Conservation (phyloP, 2,797 vertebrate species). For the Xyrichtys novacula region DNA sequence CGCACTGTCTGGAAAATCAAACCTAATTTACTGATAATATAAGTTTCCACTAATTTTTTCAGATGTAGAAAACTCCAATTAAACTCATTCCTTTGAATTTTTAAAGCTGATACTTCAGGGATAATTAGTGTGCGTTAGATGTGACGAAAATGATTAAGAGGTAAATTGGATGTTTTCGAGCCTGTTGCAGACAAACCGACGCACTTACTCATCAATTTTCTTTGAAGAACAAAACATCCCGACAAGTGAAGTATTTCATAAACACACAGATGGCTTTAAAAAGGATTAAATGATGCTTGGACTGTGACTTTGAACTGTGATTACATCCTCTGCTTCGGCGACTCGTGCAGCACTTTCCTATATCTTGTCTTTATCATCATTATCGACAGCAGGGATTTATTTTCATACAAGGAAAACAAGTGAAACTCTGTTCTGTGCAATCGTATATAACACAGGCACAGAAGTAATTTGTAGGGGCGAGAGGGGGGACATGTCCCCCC, state of each 20-base stretch:
- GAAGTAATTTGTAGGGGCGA: too few relatives aligned
- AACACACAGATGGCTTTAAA: constrained; percentile 19
- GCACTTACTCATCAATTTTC: constrained; percentile 6
- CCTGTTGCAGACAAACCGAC: neutral
- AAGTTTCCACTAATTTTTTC: neutral
- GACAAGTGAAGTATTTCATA: neutral
- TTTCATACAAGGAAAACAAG: neutral
- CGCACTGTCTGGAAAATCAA: neutral
- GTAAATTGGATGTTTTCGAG: constrained; percentile 13
- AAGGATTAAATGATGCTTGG: constrained; percentile 23
- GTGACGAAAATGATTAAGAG: neutral
- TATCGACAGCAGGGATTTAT: neutral
- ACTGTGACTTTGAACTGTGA: neutral
- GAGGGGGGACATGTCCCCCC: too few relatives aligned
- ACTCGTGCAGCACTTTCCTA: neutral
- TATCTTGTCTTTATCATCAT: neutral
- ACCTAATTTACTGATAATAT: neutral
- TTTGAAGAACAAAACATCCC: neutral
- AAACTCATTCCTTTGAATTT: neutral
- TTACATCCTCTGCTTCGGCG: neutral
- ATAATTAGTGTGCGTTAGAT: constrained; percentile 2
- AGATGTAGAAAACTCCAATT: neutral
- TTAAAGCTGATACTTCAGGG: neutral
- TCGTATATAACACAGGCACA: constrained; percentile 11
- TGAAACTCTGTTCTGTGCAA: constrained; percentile 1